Evolutionary conservation across 2,113 vertebrate genomes (phyloP).

Genomic region (Manacus vitellinus): DNA sequence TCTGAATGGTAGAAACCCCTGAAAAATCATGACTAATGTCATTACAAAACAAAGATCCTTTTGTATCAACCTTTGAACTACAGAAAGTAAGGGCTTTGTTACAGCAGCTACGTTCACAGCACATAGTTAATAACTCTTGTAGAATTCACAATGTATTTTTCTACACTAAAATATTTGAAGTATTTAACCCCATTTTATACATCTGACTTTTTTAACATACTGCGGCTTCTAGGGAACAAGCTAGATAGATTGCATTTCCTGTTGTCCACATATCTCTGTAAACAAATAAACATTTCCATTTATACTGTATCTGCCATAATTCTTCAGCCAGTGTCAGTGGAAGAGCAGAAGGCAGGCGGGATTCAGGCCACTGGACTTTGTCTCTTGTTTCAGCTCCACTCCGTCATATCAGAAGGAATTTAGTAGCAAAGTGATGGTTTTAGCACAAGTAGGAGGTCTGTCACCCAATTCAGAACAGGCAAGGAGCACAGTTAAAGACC

Average conservation of each 20-base stretch:
- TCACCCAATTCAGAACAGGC: not conserved
- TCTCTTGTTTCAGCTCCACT: not conserved
- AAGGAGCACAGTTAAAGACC: not conserved
- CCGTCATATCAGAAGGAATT: constrained; percentile 6
- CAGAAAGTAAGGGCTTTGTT: constrained; percentile 35
- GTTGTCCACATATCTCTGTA: not conserved
- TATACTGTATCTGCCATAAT: constrained; percentile 6
- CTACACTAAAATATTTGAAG: constrained; percentile 38
- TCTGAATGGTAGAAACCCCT: not conserved
- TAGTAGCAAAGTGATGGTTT: constrained; percentile 42
- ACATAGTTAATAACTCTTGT: not conserved
- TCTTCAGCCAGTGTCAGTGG: not conserved
- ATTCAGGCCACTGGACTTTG: not conserved
- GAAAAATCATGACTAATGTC: constrained; percentile 8
- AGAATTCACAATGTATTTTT: constrained; percentile 41
- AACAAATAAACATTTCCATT: constrained; percentile 40
- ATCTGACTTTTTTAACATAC: constrained; percentile 17
- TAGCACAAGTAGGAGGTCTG: constrained; percentile 36
- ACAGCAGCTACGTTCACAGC: not conserved
- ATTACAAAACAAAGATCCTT: constrained; percentile 8
- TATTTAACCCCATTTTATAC: constrained; percentile 51
- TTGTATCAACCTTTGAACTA: not conserved
- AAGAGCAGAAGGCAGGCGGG: not conserved
- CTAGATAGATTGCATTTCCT: not conserved
- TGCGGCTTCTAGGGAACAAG: not conserved